Evolutionary conservation across 2,888 invertebrate genomes (phyloP), one percentile per base, ranked within the genome.

Genomic region (Pyrocoelia pectoralis): DNA sequence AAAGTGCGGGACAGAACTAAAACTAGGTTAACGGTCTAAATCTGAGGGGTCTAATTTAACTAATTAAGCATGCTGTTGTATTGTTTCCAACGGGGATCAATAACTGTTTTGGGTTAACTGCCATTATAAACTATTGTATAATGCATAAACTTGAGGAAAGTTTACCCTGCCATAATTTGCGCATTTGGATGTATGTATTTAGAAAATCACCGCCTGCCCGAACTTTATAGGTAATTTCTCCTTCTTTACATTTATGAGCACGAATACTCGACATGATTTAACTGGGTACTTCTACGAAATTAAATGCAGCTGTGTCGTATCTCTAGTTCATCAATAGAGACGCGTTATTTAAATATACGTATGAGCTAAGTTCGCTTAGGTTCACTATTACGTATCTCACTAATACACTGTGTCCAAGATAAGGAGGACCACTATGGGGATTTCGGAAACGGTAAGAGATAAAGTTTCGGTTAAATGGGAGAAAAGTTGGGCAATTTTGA

Each of bases 31-130:
- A 73, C 73, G 69, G 69, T 72, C 70, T 72, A 72, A 72, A 72
- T 74, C 72, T 72, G 71, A 71, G 72, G 71, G 74, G 72, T 72
- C 71, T 73, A 73, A 74, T 74, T 74, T 72, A 69, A 70, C 68
- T 73, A 73, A 73, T 74, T 71, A 74, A 74, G 71, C 71, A 70
- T 68, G 68, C 65, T 61, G 65, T 60, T 68, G 67, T 66, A 65
- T 72, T 71, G 72, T 65, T 61, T 67, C 65, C 65, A 65, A 62
- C 64, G 56, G 61, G 66, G 68, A 69, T 69, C 69, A 65, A 69
- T 69, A 69, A 61, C 67, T 67, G 59, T 62, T 61, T 60, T 57
- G 64, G 67, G 64, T 55, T 61, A 65, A 67, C 67, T 64, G 64
- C 56, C 61, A 56, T 58, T 57, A 54, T 65, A 60, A 64, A 64